Percentiles rank a stretch among this genome's conserved stretches.
Evolutionary conservation across 1,140 invertebrate genomes (phyloP).

Genomic region (Sesamia nonagrioides): DNA sequence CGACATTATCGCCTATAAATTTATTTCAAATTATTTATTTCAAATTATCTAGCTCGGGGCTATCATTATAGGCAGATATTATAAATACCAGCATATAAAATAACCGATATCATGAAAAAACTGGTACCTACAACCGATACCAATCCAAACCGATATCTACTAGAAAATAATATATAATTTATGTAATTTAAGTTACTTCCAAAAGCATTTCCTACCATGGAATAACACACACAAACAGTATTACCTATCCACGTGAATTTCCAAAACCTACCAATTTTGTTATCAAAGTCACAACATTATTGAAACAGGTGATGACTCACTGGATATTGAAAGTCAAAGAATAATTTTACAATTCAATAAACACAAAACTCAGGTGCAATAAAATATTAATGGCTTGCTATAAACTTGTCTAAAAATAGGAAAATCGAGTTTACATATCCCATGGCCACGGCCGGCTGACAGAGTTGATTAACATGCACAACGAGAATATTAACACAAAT

Average conservation of each 20-base stretch:
- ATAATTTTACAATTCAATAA: constrained; percentile 19
- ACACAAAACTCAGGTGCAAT: neutral
- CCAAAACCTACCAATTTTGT: neutral
- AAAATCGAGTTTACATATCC: constrained; percentile 13
- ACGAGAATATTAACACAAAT: constrained; percentile 27
- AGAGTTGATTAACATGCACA: constrained; percentile 19
- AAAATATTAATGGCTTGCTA: constrained; percentile 25
- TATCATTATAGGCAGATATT: no score
- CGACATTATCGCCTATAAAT: no score
- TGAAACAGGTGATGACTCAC: neutral
- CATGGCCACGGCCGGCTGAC: neutral
- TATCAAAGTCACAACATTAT: neutral
- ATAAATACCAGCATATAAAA: neutral
- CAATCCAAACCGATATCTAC: no score
- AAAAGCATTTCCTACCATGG: neutral
- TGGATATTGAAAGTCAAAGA: constrained; percentile 5
- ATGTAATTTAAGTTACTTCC: no score
- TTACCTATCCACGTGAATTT: neutral
- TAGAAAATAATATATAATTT: no score
- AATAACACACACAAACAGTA: neutral
- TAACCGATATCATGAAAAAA: no score
- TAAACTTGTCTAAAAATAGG: constrained; percentile 31
- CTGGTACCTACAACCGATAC: no score
- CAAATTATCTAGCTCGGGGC: no score
- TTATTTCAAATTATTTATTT: no score